Evolutionary conservation across 2,888 invertebrate species (phyloP).

Genomic region (Syritta pipiens): DNA sequence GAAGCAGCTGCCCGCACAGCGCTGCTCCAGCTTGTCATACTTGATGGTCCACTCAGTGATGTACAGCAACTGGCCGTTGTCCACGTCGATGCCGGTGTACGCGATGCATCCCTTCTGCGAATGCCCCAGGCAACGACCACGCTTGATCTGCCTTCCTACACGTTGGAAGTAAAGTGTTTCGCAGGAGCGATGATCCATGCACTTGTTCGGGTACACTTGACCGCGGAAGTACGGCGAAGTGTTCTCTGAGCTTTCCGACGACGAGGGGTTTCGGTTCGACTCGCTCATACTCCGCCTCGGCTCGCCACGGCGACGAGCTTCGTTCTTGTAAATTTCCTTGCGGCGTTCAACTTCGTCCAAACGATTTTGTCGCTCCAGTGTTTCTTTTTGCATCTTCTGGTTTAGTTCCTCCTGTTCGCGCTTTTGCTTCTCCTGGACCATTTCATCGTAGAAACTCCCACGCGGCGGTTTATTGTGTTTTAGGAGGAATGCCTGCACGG

Average conservation of each 20-base stretch:
- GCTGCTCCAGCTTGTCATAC: slow-evolving; percentile 77
- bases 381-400: slow-evolving; percentile 83
- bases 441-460: slow-evolving; percentile 94
- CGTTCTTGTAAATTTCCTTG: slow-evolving; percentile 88
- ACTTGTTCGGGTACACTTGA: slow-evolving; percentile 76
- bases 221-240: slow-evolving; percentile 78
- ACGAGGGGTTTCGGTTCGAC: slow-evolving; percentile 80
- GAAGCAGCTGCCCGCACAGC: slow-evolving; percentile 76
- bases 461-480: slow-evolving; percentile 89
- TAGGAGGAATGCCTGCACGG: slow-evolving; percentile 89
- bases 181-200: slow-evolving; percentile 81
- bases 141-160: slow-evolving; percentile 83
- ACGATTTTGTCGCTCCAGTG: slow-evolving; percentile 85
- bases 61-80: slow-evolving; percentile 85
- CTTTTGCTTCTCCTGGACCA: slow-evolving; percentile 87
- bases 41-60: slow-evolving; percentile 88
- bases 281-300: slow-evolving; percentile 80
- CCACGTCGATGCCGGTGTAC: slow-evolving; percentile 87
- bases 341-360: slow-evolving; percentile 88
- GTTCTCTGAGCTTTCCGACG: slow-evolving; percentile 81
- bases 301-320: slow-evolving; percentile 81
- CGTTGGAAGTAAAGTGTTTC: slow-evolving; percentile 81
- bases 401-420: slow-evolving; percentile 83
- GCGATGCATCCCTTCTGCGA: slow-evolving; percentile 86
- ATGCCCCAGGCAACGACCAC: slow-evolving; percentile 89